These are phyloP conservation scores for Nasonia oneida DNA, from an alignment of 2,888 invertebrate species.

Conservation along the genomic window DNA sequence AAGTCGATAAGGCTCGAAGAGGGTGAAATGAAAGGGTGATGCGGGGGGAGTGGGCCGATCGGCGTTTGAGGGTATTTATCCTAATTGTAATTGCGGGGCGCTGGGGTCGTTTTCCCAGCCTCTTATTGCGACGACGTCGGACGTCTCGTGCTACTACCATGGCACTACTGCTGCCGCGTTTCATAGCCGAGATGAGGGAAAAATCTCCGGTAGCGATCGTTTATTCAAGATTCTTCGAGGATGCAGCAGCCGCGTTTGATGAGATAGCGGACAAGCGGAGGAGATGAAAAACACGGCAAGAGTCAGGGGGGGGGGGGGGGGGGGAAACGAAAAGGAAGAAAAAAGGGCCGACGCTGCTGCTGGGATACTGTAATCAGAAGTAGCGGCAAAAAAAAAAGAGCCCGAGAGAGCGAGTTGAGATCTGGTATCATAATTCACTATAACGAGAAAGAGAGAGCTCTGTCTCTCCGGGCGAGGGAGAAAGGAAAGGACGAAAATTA, in stretches of 20 bases:
- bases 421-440: constrained; percentile 17
- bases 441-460: background rate
- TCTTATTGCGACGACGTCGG: constrained; percentile 12
- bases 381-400: constrained; percentile 13
- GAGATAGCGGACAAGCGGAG: constrained; percentile 21
- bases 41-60: constrained; percentile 35
- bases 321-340: background rate
- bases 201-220: constrained; percentile 28
- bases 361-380: constrained; percentile 27
- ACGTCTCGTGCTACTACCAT: background rate
- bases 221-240: constrained; percentile 53
- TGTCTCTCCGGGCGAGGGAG: background rate
- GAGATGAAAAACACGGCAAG: constrained; percentile 6
- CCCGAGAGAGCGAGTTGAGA: background rate
- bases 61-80: constrained; percentile 64
- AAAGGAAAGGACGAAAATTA: constrained; percentile 22
- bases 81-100: constrained; percentile 64
- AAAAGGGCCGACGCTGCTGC: background rate
- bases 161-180: background rate
- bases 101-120: constrained; percentile 14
- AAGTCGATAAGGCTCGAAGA: constrained; percentile 46
- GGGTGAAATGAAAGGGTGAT: constrained; percentile 51
- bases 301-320: background rate
- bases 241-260: constrained; percentile 11
- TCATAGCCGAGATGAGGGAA: background rate